Conservation (phyloP, 1,140 invertebrate genomes). For the Listronotus bonariensis region DNA sequence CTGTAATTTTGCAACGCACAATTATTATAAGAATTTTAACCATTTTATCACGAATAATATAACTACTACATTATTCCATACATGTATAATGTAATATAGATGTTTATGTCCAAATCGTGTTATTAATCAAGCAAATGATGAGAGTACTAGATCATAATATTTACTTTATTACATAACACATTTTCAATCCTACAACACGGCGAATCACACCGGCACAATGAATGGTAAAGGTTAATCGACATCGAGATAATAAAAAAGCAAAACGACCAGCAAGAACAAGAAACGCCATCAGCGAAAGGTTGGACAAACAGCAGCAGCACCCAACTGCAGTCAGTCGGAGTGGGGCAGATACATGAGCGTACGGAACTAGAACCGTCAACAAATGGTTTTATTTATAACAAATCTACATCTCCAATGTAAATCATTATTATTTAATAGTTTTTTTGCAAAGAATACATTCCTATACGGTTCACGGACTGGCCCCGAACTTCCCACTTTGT, state of each 20-base stretch:
- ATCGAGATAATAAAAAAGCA: constrained; percentile 19
- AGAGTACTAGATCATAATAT: background rate
- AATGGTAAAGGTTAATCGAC: constrained; percentile 30
- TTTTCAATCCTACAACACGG: constrained; percentile 5
- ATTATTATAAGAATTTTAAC: too few species aligned
- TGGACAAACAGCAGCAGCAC: constrained; percentile 29
- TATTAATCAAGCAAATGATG: too few species aligned
- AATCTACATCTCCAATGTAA: too few species aligned
- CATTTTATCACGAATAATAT: too few species aligned
- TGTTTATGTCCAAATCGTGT: too few species aligned
- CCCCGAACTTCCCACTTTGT: too few species aligned
- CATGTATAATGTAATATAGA: too few species aligned
- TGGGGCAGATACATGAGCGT: background rate
- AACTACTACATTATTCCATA: too few species aligned
- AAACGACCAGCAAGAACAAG: constrained; percentile 4
- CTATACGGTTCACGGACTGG: too few species aligned
- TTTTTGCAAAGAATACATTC: too few species aligned
- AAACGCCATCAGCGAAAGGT: constrained; percentile 22
- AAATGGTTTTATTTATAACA: background rate
- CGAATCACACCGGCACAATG: constrained; percentile 6
- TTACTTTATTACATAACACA: constrained; percentile 1
- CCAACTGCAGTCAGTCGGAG: background rate
- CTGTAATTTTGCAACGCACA: too few species aligned
- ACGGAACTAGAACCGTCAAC: background rate
- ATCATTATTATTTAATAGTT: too few species aligned